These are phyloP conservation scores for Alfaro cultratus DNA, from an alignment of 2,797 vertebrate genomes.

Conservation along the genomic window DNA sequence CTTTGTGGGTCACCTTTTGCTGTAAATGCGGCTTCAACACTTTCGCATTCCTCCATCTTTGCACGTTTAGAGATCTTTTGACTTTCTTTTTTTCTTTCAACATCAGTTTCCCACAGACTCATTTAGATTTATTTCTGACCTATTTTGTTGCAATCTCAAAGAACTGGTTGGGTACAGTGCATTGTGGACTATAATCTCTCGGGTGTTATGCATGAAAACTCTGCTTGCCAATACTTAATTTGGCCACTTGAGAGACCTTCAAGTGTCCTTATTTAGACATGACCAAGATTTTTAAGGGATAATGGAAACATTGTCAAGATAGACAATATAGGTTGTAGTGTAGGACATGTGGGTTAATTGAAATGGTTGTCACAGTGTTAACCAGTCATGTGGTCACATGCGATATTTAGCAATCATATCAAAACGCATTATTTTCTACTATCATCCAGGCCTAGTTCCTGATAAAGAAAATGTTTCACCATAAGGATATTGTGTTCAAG, in stretches of 20 bases:
- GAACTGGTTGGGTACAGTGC: neutral
- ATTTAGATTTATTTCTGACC: neutral
- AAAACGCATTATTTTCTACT: neutral
- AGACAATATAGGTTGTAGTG: neutral
- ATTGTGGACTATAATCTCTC: neutral
- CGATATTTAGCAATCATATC: neutral
- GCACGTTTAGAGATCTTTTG: neutral
- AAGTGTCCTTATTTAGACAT: neutral
- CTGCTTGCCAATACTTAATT: neutral
- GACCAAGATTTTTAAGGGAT: neutral
- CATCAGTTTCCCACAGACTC: neutral
- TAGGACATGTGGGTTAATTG: neutral
- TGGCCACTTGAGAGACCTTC: neutral
- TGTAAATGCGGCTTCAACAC: neutral
- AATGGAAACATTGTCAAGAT: neutral
- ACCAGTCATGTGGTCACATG: neutral
- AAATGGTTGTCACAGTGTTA: neutral
- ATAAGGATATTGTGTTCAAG: neutral
- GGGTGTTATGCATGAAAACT: neutral
- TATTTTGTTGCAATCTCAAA: neutral
- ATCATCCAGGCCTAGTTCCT: neutral
- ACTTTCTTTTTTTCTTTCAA: neutral
- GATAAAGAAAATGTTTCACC: neutral
- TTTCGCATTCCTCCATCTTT: neutral
- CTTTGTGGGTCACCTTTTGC: neutral